A percentile compares a stretch with the other conserved stretches of the same genome.
Evolutionary conservation across 1,140 invertebrate species (phyloP).

Genomic region (Hestina assimilis): DNA sequence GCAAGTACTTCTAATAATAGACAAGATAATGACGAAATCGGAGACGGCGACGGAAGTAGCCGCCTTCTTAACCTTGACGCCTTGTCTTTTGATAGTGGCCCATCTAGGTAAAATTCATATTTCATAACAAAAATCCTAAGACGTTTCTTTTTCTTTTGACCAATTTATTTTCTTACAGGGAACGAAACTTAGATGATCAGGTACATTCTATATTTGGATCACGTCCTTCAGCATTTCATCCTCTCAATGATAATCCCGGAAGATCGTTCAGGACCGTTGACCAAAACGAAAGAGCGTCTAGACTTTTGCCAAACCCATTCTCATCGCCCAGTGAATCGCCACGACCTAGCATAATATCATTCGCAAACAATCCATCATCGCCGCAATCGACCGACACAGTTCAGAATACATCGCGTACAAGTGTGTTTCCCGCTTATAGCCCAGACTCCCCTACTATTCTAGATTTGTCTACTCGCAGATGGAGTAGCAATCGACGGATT

Average conservation of each 20-base stretch:
- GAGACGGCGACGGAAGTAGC: slow-evolving; percentile 45
- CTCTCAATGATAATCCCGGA: slow-evolving; percentile 42
- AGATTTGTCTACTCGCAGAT: slow-evolving; percentile 39
- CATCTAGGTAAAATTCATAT: slow-evolving; percentile 36
- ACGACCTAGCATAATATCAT: slow-evolving; percentile 33
- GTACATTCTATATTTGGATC: slow-evolving; percentile 54
- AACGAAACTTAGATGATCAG: slow-evolving; percentile 33
- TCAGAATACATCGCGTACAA: slow-evolving; percentile 55
- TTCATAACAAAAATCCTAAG: slow-evolving; percentile 1
- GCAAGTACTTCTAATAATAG: slow-evolving; percentile 39
- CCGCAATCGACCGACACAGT: slow-evolving; percentile 25
- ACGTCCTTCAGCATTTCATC: slow-evolving; percentile 65
- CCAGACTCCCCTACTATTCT: slow-evolving; percentile 33
- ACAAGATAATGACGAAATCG: slow-evolving; percentile 40
- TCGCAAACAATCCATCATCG: slow-evolving; percentile 27
- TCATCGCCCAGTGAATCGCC: slow-evolving; percentile 42
- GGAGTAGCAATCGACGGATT: slow-evolving; percentile 21
- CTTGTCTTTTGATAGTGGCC: slow-evolving; percentile 51
- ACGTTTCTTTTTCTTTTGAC: slow-evolving; percentile 4
- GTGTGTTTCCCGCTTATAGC: slow-evolving; percentile 52
- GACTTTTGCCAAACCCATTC: slow-evolving; percentile 66
- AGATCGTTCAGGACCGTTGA: slow-evolving; percentile 47
- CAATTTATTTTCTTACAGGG: slow-evolving; percentile 36
- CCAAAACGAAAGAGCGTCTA: slow-evolving; percentile 43
- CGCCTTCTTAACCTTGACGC: slow-evolving; percentile 60